Percentiles rank a stretch among this genome's conserved stretches.
Evolutionary conservation across 2,888 invertebrate species (phyloP).

Genomic region (Siphonodentalium dalli): DNA sequence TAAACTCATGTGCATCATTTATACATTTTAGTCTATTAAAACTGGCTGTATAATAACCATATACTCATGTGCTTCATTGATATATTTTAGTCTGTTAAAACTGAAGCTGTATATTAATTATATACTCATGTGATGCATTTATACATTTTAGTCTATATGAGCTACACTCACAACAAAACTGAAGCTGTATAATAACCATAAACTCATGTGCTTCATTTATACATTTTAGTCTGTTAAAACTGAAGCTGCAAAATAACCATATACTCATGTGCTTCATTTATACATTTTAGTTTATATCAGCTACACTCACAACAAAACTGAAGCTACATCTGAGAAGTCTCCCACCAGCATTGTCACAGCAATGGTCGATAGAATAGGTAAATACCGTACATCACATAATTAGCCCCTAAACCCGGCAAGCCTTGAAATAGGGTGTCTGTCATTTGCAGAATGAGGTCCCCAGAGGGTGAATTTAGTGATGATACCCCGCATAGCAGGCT

Average conservation of each 20-base stretch:
- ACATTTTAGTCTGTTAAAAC: too few species aligned
- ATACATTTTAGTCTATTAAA: background rate
- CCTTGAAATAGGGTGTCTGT: too few species aligned
- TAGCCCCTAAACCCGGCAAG: too few species aligned
- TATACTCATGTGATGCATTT: background rate
- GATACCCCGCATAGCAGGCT: too few species aligned
- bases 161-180: constrained; percentile 72
- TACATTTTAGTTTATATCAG: constrained; percentile 72
- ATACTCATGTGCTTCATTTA: background rate
- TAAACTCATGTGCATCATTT: background rate
- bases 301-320: constrained; percentile 72
- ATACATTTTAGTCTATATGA: background rate
- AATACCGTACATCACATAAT: too few species aligned
- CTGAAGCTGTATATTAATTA: background rate
- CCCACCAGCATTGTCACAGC: constrained; percentile 75
- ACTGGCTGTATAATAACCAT: background rate
- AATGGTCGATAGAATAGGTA: constrained; percentile 75
- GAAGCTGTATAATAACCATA: background rate
- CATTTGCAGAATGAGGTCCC: too few species aligned
- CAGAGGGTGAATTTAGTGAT: too few species aligned
- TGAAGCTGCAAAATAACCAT: background rate
- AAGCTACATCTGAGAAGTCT: constrained; percentile 41
- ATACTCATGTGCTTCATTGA: background rate
- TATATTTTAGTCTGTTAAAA: too few species aligned
- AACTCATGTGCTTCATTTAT: too few species aligned